phyloP scores from a whole-genome alignment of 2,797 vertebrate genomes.

The Gymnopithys bicolor region DNA sequence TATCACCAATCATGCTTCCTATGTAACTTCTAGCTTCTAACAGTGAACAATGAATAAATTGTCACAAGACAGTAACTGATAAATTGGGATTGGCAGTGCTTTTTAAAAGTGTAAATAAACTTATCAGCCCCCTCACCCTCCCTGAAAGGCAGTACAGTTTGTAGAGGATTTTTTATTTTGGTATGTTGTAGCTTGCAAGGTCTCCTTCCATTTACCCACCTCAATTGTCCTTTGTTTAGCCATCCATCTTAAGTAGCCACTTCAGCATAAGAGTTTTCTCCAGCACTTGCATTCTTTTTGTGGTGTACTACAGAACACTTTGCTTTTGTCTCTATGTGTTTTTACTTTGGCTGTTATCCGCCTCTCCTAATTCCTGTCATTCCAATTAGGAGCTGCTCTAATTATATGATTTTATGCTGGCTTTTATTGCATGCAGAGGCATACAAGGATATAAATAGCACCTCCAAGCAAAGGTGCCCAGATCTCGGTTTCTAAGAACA shows the following conservation, averaged over 20 bases:
- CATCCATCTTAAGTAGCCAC: conserved; percentile 57
- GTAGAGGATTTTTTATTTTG: conserved; percentile 63
- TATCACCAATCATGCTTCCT: conserved; percentile 86
- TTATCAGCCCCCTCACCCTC: conserved; percentile 72
- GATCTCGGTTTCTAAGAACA: conserved; percentile 32
- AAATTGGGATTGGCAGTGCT: conserved; percentile 84
- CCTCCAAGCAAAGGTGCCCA: conserved; percentile 41
- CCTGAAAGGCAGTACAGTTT: conserved; percentile 63
- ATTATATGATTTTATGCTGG: conserved; percentile 40
- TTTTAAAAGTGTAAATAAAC: conserved; percentile 84
- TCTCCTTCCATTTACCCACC: conserved; percentile 59
- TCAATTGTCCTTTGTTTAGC: conserved; percentile 63
- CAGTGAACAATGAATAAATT: conserved; percentile 86
- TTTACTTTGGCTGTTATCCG: conserved; percentile 29
- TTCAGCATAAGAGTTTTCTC: conserved; percentile 50
- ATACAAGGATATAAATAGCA: conserved; percentile 58
- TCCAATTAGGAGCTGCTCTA: conserved; percentile 56
- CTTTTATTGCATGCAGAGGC: conserved; percentile 42
- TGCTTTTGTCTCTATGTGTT: conserved; percentile 19
- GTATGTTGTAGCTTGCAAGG: conserved; percentile 34
- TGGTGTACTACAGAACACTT: not conserved
- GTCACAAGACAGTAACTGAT: conserved; percentile 86
- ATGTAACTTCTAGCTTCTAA: conserved; percentile 84
- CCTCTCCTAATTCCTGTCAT: conserved; percentile 28
- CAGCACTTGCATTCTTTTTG: not conserved